These are phyloP conservation scores for Protobothrops flavoviridis DNA, from an alignment of 2,113 vertebrate species.

Conservation along the genomic window DNA sequence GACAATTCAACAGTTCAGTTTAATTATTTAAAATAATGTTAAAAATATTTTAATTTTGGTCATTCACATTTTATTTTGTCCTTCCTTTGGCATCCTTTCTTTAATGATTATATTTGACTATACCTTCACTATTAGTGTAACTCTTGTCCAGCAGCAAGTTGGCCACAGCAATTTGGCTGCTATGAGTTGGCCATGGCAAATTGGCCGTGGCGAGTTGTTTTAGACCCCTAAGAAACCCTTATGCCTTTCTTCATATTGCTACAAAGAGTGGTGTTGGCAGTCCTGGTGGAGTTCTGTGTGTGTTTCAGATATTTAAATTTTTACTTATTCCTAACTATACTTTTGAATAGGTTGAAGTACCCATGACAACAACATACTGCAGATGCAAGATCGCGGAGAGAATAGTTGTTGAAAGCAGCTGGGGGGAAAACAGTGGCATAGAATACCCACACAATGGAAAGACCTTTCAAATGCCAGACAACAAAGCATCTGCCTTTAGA, in stretches of 20 bases:
- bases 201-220: no score
- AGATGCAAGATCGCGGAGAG: background rate
- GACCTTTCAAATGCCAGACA: conserved; percentile 35
- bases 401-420: background rate
- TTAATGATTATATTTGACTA: background rate
- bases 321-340: background rate
- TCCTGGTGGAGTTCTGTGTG: background rate
- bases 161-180: no score
- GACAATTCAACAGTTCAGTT: background rate
- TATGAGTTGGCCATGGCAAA: no score
- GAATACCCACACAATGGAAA: conserved; percentile 25
- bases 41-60: background rate
- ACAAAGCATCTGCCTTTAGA: conserved; percentile 36
- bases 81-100: background rate
- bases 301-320: conserved; percentile 18
- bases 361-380: conserved; percentile 41
- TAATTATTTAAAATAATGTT: background rate
- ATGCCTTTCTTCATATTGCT: background rate
- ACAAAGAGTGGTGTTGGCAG: background rate
- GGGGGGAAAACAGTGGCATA: background rate
- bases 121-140: background rate
- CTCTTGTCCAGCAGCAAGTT: accelerated
- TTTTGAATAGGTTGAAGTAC: conserved; percentile 27
- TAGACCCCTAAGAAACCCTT: background rate
- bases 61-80: background rate